Evolutionary conservation across 2,797 vertebrate genomes (phyloP), one percentile per base, ranked within the genome.

Genomic region (Masticophis lateralis): DNA sequence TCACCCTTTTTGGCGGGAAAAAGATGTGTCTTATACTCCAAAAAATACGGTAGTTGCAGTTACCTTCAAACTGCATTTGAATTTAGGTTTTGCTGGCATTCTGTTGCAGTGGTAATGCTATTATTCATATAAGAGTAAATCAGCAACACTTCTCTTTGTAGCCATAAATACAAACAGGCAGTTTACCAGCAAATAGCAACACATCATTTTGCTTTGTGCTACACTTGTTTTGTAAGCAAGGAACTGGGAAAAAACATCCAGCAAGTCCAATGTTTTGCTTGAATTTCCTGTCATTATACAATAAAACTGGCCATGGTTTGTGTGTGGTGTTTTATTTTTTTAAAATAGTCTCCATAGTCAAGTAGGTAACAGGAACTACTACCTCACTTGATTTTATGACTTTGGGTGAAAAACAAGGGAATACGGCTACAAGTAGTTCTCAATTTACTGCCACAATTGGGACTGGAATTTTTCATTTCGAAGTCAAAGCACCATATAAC

Each of bases 1-100:
- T 51, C 47, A 51, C 0, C 47, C 47, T 51, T 51, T 51, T 51
- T 0, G 1, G 7, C n/a, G 47, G 47, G 1, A 1, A 1, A 51
- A 51, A 51, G 7, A 6, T 51, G 47, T 6, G 47, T 51, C 47
- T 51, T 51, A 51, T 51, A 51, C 47, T 51, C 47, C 47, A 0
- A 51, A 51, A 51, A 51, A 51, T 51, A 51, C 1, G 6, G 47
- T 51, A 56, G 1, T 56, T 56, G 56, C 56, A 56, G n/a, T 69
- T 69, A 32, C n/a, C n/a, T 69, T 69, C 66, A 32, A 32, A 28
- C 13, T 32, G 66, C n/a, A 69, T 69, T 16, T 69, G n/a, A 69
- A 32, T 69, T 32, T 69, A 69, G n/a, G 13, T 69, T 69, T 69
- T n/a, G 14, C n/a, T 32, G 13, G 13, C 13, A 2, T n/a, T 13